Evolutionary conservation across 2,888 invertebrate genomes (phyloP).

Genomic region (Dascillus cervinus): DNA sequence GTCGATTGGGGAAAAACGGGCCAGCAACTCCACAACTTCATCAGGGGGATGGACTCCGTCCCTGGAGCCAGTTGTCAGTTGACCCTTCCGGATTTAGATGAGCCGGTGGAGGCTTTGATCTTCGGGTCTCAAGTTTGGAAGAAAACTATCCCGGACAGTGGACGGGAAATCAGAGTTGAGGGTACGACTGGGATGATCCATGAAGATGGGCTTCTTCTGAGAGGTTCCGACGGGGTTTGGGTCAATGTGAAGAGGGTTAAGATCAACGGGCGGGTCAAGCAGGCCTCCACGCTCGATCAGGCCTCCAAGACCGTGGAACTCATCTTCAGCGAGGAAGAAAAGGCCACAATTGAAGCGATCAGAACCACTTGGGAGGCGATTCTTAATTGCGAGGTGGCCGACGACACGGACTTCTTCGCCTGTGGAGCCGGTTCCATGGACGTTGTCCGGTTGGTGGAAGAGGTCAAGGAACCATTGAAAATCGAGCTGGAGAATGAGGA

Average conservation of each 20-base stretch:
- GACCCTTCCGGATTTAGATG: slow-evolving; percentile 35
- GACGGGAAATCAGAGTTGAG: slow-evolving; percentile 52
- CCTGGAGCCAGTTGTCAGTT: slow-evolving; percentile 72
- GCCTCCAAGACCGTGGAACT: slow-evolving; percentile 47
- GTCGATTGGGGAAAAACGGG: slow-evolving; percentile 67
- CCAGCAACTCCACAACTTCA: slow-evolving; percentile 80
- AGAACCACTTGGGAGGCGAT: slow-evolving; percentile 78
- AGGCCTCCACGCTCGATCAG: slow-evolving; percentile 71
- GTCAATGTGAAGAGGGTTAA: slow-evolving; percentile 46
- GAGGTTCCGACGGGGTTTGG: slow-evolving; percentile 70
- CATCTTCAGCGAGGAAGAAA: slow-evolving; percentile 68
- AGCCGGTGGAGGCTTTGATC: slow-evolving; percentile 60
- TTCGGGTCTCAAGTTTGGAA: slow-evolving; percentile 76
- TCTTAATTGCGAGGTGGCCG: slow-evolving; percentile 64
- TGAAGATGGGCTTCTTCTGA: slow-evolving; percentile 69
- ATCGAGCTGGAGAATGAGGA: slow-evolving; percentile 80
- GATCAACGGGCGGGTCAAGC: slow-evolving; percentile 61
- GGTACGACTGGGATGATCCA: slow-evolving; percentile 65
- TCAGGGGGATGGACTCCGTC: slow-evolving; percentile 88
- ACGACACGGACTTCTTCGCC: slow-evolving; percentile 84
- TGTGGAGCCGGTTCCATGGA: slow-evolving; percentile 98
- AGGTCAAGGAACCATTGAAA: slow-evolving; percentile 74
- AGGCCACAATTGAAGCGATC: slow-evolving; percentile 55
- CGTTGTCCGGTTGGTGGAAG: slow-evolving; percentile 86
- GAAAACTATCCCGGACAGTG: slow-evolving; percentile 46